Percentiles rank a stretch among this genome's conserved stretches.
phyloP scores from a whole-genome alignment of 2,888 invertebrate species.

The Temnothorax ravouxi region DNA sequence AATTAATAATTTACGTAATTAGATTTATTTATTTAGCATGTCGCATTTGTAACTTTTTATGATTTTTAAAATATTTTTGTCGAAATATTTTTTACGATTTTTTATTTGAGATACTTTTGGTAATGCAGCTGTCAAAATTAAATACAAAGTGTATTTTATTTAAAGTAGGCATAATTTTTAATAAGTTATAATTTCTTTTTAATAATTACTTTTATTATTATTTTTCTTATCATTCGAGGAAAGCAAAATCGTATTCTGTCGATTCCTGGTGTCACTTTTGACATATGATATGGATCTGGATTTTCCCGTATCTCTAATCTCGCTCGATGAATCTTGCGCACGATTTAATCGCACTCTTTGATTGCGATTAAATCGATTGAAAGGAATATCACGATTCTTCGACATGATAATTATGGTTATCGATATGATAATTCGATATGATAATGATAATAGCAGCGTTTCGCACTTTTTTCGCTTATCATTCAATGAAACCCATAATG shows the following conservation, averaged over 20 bases:
- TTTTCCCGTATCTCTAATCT: constrained; percentile 51
- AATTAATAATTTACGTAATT: not conserved
- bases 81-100: not conserved
- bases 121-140: not conserved
- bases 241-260: not conserved
- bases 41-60: not conserved
- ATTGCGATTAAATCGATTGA: constrained; percentile 32
- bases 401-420: not conserved
- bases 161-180: not conserved
- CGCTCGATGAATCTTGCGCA: not conserved
- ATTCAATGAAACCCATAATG: constrained; percentile 1
- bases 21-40: not conserved
- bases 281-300: constrained; percentile 7
- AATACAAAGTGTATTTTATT: not conserved
- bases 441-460: not conserved
- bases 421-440: not conserved
- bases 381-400: not conserved
- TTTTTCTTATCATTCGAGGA: not conserved
- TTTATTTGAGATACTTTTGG: not conserved
- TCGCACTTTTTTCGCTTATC: not conserved
- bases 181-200: not conserved
- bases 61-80: not conserved
- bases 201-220: not conserved
- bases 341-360: not conserved
- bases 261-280: not conserved